Conservation (phyloP, 2,113 vertebrate species). For the Cyanoliseus patagonus region DNA sequence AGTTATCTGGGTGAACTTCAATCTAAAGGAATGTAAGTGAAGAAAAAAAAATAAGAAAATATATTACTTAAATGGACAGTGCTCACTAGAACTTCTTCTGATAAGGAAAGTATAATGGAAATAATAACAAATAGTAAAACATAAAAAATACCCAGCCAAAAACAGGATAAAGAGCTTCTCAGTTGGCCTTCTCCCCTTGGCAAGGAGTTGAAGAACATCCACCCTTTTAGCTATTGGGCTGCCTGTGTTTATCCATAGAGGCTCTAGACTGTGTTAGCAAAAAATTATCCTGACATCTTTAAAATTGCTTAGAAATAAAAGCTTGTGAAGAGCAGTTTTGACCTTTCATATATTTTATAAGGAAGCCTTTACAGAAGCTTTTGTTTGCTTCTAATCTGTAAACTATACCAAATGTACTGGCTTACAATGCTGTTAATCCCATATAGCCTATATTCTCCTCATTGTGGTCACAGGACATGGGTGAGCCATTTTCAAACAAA, state of each 20-base stretch:
- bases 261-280: neutral
- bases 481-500: neutral
- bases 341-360: neutral
- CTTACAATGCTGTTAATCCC: neutral
- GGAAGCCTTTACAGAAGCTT: neutral
- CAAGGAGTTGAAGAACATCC: neutral
- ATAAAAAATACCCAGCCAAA: neutral
- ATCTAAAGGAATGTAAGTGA: neutral
- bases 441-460: neutral
- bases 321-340: neutral
- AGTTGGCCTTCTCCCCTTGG: neutral
- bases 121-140: neutral
- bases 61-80: neutral
- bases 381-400: neutral
- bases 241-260: neutral
- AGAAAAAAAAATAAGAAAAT: neutral
- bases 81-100: neutral
- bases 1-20: neutral
- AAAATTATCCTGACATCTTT: neutral
- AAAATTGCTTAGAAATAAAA: neutral
- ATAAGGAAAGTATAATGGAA: neutral
- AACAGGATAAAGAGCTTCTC: neutral
- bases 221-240: neutral
- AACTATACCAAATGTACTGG: neutral
- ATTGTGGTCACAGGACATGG: neutral